phyloP scores from a whole-genome alignment of 2,797 vertebrate genomes.

The Crenuchus spilurus region DNA sequence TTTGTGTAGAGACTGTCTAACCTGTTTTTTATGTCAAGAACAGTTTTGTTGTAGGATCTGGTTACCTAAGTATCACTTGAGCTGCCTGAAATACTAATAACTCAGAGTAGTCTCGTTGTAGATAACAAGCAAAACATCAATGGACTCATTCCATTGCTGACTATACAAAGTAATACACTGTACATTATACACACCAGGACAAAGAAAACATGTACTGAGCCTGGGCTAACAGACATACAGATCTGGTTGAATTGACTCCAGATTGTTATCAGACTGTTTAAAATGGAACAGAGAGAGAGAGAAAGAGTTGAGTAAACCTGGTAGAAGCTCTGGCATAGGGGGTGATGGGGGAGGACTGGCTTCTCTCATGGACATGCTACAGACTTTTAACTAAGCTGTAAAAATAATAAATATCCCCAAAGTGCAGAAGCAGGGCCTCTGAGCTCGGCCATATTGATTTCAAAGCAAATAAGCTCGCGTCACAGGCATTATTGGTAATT shows the following conservation, averaged over 20 bases:
- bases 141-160: not conserved
- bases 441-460: slow-evolving; percentile 81
- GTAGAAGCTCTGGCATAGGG: slow-evolving; percentile 63
- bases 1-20: too few species aligned
- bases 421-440: slow-evolving; percentile 77
- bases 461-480: slow-evolving; percentile 82
- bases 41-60: too few species aligned
- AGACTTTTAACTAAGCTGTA: slow-evolving; percentile 87
- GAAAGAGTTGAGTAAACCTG: slow-evolving; percentile 44
- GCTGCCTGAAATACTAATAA: too few species aligned
- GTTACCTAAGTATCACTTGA: too few species aligned
- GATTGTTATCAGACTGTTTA: slow-evolving; percentile 31
- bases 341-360: slow-evolving; percentile 75
- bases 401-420: slow-evolving; percentile 87
- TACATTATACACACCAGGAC: not conserved
- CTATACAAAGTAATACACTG: not conserved
- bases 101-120: too few species aligned
- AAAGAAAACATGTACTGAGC: not conserved
- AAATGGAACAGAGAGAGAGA: slow-evolving; percentile 10
- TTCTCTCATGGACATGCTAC: slow-evolving; percentile 85
- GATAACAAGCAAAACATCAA: not conserved
- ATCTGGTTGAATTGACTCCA: slow-evolving; percentile 2
- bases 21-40: too few species aligned
- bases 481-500: slow-evolving; percentile 84
- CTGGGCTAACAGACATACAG: not conserved